phyloP scores from a whole-genome alignment of 2,888 invertebrate species.

The Poecilus cupreus region DNA sequence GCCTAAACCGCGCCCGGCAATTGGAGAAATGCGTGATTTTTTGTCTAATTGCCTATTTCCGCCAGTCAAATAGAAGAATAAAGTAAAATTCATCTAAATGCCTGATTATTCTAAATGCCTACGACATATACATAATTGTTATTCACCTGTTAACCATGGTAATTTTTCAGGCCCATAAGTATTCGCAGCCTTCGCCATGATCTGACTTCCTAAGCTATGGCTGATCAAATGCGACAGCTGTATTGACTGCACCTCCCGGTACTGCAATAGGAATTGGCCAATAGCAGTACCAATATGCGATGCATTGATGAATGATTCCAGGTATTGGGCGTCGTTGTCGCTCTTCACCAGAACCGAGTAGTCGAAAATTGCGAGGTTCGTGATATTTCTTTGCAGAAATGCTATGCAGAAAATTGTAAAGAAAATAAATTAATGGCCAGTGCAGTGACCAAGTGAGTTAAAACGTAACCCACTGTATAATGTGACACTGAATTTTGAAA shows the following conservation, averaged over 20 bases:
- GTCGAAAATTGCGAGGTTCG: neutral
- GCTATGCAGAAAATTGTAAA: neutral
- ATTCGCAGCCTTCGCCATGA: neutral
- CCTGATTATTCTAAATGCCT: too few species aligned
- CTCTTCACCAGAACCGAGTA: neutral
- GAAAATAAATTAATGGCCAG: neutral
- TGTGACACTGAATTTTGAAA: neutral
- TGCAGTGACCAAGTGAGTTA: neutral
- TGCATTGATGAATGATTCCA: neutral
- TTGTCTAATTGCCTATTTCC: too few species aligned
- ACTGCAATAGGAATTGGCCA: neutral
- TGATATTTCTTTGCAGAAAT: neutral
- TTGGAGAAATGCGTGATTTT: too few species aligned
- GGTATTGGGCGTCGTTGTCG: neutral
- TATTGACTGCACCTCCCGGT: neutral
- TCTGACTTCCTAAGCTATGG: neutral
- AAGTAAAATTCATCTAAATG: too few species aligned
- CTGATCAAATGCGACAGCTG: neutral
- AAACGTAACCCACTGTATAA: neutral
- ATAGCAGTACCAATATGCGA: conserved; percentile 6
- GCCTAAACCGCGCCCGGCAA: too few species aligned
- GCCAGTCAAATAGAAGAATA: too few species aligned
- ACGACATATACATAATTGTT: too few species aligned
- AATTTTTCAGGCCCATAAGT: neutral
- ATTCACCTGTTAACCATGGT: neutral